phyloP scores from a whole-genome alignment of 2,888 invertebrate genomes.

The Lepeophtheirus nordmannii region DNA sequence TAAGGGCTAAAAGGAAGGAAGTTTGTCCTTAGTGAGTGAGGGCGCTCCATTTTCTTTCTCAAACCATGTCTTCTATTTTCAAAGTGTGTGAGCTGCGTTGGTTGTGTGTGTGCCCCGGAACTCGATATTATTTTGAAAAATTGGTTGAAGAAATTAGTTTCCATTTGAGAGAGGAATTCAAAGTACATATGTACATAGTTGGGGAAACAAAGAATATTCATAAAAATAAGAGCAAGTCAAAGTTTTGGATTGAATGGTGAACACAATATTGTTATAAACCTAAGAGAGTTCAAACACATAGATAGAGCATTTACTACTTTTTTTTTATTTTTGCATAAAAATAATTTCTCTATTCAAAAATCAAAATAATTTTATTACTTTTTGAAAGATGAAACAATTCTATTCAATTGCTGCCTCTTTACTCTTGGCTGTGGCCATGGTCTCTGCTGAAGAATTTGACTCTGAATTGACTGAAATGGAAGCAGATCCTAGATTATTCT shows the following conservation, averaged over 20 bases:
- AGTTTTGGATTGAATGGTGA: too few species aligned
- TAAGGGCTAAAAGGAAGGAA: slow-evolving; percentile 5
- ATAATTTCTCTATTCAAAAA: not conserved
- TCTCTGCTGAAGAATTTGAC: slow-evolving; percentile 7
- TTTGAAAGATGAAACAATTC: not conserved
- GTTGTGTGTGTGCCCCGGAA: too few species aligned
- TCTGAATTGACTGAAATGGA: slow-evolving; percentile 7
- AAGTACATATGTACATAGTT: too few species aligned
- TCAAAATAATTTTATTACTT: not conserved
- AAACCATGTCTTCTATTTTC: too few species aligned
- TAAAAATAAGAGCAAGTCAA: too few species aligned
- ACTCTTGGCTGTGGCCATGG: slow-evolving; percentile 6
- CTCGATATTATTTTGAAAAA: too few species aligned
- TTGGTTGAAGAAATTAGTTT: too few species aligned
- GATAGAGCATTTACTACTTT: too few species aligned
- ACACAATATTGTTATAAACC: too few species aligned
- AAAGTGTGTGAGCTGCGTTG: too few species aligned
- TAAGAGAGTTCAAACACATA: not conserved
- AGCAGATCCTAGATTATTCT: slow-evolving; percentile 22
- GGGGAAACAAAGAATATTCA: too few species aligned
- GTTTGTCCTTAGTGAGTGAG: not conserved
- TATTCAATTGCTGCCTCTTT: not conserved
- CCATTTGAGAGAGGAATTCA: too few species aligned
- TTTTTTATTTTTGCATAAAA: not conserved
- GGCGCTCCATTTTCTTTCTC: not conserved